A percentile compares a stretch with the other conserved stretches of the same genome.
Evolutionary conservation across 1,140 invertebrate species (phyloP).

Genomic region (Potamilus streckersoni): DNA sequence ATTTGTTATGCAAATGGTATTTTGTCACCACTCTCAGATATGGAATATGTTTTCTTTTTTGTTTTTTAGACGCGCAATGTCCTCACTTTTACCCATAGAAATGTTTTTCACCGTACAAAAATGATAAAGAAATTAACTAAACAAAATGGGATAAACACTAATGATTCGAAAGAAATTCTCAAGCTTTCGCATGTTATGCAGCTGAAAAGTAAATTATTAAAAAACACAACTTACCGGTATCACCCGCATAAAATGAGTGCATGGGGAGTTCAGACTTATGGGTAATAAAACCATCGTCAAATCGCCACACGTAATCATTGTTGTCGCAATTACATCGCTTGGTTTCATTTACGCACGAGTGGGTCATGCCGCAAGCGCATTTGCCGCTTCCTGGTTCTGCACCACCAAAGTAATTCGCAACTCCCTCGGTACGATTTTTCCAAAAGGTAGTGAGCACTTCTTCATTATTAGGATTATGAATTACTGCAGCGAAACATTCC

Average conservation of each 20-base stretch:
- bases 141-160: background rate
- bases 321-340: slow-evolving; percentile 53
- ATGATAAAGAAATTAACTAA: background rate
- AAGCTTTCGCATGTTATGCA: background rate
- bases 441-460: slow-evolving; percentile 48
- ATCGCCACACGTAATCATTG: slow-evolving; percentile 49
- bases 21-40: too few species aligned
- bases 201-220: background rate
- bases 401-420: slow-evolving; percentile 51
- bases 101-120: background rate
- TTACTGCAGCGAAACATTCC: slow-evolving; percentile 51
- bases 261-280: slow-evolving; percentile 53
- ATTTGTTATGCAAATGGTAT: too few species aligned
- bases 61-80: too few species aligned
- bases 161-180: background rate
- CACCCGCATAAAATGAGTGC: slow-evolving; percentile 49
- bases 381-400: slow-evolving; percentile 40
- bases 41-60: fast-evolving
- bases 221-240: slow-evolving; percentile 45
- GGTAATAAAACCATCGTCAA: slow-evolving; percentile 48
- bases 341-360: slow-evolving; percentile 29
- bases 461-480: slow-evolving; percentile 41
- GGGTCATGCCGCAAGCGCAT: slow-evolving; percentile 53
- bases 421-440: slow-evolving; percentile 36
- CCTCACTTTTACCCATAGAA: too few species aligned